These are phyloP conservation scores for Andrena chrysosceles DNA, from an alignment of 2,888 invertebrate genomes.

Conservation along the genomic window DNA sequence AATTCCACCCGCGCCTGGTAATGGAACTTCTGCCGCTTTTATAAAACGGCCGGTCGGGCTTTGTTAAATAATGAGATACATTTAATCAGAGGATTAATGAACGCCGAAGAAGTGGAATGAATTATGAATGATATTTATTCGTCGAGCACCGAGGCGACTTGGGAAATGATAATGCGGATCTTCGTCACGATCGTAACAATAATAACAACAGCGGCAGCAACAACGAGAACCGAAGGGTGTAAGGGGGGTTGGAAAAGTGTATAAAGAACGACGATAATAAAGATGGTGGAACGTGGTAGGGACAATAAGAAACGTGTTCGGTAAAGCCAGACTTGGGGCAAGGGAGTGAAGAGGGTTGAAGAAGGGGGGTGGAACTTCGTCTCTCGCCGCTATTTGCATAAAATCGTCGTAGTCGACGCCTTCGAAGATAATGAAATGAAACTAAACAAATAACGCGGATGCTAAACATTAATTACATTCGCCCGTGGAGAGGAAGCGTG, in stretches of 20 bases:
- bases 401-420: constrained; percentile 80
- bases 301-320: constrained; percentile 67
- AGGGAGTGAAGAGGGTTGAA: constrained; percentile 65
- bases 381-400: constrained; percentile 81
- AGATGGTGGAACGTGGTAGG: constrained; percentile 37
- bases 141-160: constrained; percentile 72
- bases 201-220: constrained; percentile 58
- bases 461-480: constrained; percentile 83
- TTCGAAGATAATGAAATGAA: constrained; percentile 83
- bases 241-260: constrained; percentile 1
- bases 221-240: neutral
- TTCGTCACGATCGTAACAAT: constrained; percentile 67
- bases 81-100: constrained; percentile 82
- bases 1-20: constrained; percentile 60
- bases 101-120: constrained; percentile 80
- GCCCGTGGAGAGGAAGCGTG: constrained; percentile 59
- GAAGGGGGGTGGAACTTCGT: constrained; percentile 75
- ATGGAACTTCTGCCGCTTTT: constrained; percentile 68
- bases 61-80: constrained; percentile 79
- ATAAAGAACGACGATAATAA: constrained; percentile 50
- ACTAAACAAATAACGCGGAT: constrained; percentile 84
- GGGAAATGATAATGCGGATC: constrained; percentile 75
- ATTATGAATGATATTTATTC: constrained; percentile 82
- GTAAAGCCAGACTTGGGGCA: constrained; percentile 43
- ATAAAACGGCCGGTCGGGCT: constrained; percentile 60